phyloP scores from a whole-genome alignment of 2,113 vertebrate species.

The Pheucticus melanocephalus region DNA sequence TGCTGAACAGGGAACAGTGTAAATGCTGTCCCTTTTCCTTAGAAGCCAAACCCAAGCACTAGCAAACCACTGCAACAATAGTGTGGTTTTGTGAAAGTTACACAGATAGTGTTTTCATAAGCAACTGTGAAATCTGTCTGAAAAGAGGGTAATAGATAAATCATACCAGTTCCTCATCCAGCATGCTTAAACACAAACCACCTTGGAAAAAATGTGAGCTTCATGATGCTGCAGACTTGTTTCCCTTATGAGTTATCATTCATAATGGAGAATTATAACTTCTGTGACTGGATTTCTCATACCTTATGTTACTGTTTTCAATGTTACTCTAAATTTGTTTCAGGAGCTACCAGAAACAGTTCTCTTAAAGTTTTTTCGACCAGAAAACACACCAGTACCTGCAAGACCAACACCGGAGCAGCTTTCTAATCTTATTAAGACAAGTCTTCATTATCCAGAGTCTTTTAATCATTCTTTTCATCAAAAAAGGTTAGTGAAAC shows the following conservation, averaged over 20 bases:
- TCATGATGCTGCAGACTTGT: neutral
- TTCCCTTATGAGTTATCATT: neutral
- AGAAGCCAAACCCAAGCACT: neutral
- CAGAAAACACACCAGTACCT: constrained; percentile 79
- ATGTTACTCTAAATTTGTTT: constrained; percentile 3
- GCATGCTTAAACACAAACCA: neutral
- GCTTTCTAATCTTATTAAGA: constrained; percentile 92
- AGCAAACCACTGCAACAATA: neutral
- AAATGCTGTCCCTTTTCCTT: neutral
- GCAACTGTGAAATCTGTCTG: neutral
- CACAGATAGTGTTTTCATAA: neutral
- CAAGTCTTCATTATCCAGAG: constrained; percentile 91
- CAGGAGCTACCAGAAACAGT: constrained; percentile 92
- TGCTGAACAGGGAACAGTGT: neutral
- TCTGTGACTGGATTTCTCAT: neutral
- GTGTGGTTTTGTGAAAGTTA: neutral
- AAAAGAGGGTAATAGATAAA: neutral
- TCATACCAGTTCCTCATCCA: neutral
- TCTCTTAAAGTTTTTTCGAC: constrained; percentile 86
- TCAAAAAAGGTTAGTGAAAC: constrained; percentile 81
- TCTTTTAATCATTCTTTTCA: constrained; percentile 87
- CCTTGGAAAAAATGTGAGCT: neutral
- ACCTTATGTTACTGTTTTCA: neutral
- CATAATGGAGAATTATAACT: neutral
- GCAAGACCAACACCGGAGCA: constrained; percentile 82